phyloP scores from a whole-genome alignment of 2,888 invertebrate genomes.

The Brachypalpus laphriformis region DNA sequence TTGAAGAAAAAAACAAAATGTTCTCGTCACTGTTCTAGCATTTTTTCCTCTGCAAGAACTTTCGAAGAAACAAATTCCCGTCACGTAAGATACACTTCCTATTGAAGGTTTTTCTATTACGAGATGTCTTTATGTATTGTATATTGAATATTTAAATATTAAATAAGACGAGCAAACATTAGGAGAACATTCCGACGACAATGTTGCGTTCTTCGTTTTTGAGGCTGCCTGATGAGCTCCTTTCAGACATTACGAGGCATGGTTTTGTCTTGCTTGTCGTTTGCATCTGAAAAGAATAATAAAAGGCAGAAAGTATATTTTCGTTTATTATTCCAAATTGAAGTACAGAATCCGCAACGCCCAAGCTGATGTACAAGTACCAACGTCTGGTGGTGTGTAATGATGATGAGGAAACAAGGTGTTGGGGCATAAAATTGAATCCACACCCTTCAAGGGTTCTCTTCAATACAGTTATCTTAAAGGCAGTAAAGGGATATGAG shows the following conservation, averaged over 20 bases:
- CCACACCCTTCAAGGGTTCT: background rate
- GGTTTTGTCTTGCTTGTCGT: background rate
- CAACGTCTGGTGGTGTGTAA: background rate
- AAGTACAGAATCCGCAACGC: background rate
- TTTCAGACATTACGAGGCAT: background rate
- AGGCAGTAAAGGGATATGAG: background rate
- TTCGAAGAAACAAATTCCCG: background rate
- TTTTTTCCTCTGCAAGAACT: background rate
- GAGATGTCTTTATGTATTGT: constrained; percentile 29
- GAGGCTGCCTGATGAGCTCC: background rate
- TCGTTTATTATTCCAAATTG: background rate
- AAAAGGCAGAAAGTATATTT: background rate
- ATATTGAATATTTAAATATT: constrained; percentile 41
- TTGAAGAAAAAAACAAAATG: background rate
- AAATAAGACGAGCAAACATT: background rate
- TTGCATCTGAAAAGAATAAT: constrained; percentile 12
- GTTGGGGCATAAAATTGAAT: background rate
- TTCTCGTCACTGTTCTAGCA: background rate
- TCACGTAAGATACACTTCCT: constrained; percentile 13
- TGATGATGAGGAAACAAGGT: background rate
- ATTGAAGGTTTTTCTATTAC: constrained; percentile 37
- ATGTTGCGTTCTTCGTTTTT: background rate
- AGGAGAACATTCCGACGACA: background rate
- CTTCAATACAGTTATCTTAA: background rate
- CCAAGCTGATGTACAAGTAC: background rate